Evolutionary conservation across 1,140 invertebrate genomes (phyloP).

Genomic region (Anastrepha obliqua): DNA sequence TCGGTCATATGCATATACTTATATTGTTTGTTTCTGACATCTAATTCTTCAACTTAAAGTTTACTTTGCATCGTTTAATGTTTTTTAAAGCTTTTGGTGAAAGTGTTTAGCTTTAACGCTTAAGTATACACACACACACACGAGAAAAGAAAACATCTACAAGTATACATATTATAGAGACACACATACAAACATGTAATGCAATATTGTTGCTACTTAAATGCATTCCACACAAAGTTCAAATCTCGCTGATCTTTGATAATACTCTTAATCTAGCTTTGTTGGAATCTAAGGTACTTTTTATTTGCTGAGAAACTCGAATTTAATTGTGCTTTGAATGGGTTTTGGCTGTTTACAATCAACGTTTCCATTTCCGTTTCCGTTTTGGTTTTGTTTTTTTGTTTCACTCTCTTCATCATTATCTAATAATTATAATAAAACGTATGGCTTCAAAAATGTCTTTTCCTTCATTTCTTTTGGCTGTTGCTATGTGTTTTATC

Average conservation of each 20-base stretch:
- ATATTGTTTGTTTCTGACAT: conserved; percentile 14
- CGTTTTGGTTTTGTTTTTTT: not conserved
- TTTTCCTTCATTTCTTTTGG: conserved; percentile 20
- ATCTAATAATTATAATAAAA: no score
- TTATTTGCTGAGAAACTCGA: conserved; percentile 27
- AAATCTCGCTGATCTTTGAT: not conserved
- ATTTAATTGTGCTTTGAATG: conserved; percentile 49
- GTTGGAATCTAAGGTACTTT: not conserved
- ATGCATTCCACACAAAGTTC: conserved; percentile 26
- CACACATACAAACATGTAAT: conserved; percentile 26
- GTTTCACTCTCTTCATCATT: not conserved
- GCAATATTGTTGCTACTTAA: not conserved
- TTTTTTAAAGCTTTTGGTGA: conserved; percentile 44
- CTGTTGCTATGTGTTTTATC: not conserved
- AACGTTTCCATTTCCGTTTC: not conserved
- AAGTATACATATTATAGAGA: conserved; percentile 18
- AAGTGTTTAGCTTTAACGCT: conserved; percentile 26
- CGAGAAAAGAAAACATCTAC: not conserved
- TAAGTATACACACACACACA: not conserved
- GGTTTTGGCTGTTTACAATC: not conserved
- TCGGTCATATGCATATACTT: conserved; percentile 39
- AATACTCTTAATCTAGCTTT: not conserved
- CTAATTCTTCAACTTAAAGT: not conserved
- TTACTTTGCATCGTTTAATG: conserved; percentile 23
- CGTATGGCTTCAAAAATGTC: not conserved